Base-by-base conservation (phyloP, 2,888 invertebrate species). In the Pecten maximus region DNA sequence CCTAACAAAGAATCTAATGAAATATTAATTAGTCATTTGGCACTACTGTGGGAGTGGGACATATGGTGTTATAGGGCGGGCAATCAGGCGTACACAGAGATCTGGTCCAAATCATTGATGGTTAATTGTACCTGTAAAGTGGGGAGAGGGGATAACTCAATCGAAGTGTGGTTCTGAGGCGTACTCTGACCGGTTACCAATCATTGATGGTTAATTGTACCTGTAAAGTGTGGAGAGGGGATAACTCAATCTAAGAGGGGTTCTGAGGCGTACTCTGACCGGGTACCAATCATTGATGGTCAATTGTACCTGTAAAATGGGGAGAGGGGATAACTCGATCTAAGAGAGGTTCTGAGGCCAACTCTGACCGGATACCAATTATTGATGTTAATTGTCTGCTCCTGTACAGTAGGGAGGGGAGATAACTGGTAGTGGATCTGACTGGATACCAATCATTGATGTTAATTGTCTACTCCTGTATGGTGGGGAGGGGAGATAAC, bases 21-120 rank as follows among this genome's bases (percentile, higher is more conserved):
- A 74, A 74, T 74, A 74, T 74, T 74, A 74, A 74, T 74, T 28
- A 74, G 35, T 23, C 74, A 35, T 74, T 35, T 35, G 74, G 74
- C 74, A 74, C 44, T 44, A 23, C 74, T 28, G 16, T 28, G 35
- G 15, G 35, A 74, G 23, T 60, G 2, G 60, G n/a, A 10, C 44
- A 44, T 44, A 12, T 60, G 60, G 23, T 60, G n/a, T 0, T 4
- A 23, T 60, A 8, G 48, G n/a, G n/a, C 54, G 19, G 19, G 28
- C 74, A 15, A 74, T 74, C 74, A 35, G 74, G 74, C 35, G 35
- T 28, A 60, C 1, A 60, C 23, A 6, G 3, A n/a, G n/a, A 48
- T 19, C 48, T 4, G 16, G 48, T 12, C 48, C 60, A 23, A 44
- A 19, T n/a, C 60, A 60, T 48, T 48, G 48, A 48, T 19, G 48